Conservation (phyloP, 2,888 invertebrate genomes). For the Pseudococcus jackbeardsleyi region DNA sequence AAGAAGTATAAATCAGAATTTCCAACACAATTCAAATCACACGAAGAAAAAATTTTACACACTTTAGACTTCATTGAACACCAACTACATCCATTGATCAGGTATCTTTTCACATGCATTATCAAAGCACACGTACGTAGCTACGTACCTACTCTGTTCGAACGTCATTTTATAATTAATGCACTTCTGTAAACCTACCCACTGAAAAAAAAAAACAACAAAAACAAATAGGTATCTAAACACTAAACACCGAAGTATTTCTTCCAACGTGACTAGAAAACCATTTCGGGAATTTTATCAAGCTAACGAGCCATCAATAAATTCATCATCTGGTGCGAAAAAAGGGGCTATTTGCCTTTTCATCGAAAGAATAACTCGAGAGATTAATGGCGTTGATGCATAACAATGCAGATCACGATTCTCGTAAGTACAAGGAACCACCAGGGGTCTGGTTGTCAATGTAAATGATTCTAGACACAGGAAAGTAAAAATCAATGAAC, state of each 20-base stretch:
- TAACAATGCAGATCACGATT: conserved; percentile 42
- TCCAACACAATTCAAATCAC: too few species aligned
- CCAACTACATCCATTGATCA: not conserved
- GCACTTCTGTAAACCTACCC: not conserved
- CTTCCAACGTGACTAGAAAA: not conserved
- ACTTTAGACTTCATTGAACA: not conserved
- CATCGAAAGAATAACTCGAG: conserved; percentile 29
- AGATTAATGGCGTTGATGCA: conserved; percentile 13
- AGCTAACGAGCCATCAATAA: not conserved
- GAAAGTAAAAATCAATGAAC: conserved; percentile 22
- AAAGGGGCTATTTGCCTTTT: not conserved
- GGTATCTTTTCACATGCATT: not conserved
- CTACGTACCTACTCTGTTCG: not conserved
- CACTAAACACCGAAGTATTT: not conserved
- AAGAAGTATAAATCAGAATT: too few species aligned
- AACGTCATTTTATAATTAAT: not conserved
- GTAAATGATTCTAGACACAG: conserved; percentile 18
- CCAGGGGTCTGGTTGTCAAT: conserved; percentile 25
- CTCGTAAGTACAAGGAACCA: conserved; percentile 3
- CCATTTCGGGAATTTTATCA: not conserved
- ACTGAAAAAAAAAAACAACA: not conserved
- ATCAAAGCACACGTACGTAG: not conserved
- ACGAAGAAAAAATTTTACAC: too few species aligned
- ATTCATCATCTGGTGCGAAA: conserved; percentile 14
- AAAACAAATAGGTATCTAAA: not conserved